Evolutionary conservation across 2,888 invertebrate species (phyloP).

Genomic region (Plusia festucae): DNA sequence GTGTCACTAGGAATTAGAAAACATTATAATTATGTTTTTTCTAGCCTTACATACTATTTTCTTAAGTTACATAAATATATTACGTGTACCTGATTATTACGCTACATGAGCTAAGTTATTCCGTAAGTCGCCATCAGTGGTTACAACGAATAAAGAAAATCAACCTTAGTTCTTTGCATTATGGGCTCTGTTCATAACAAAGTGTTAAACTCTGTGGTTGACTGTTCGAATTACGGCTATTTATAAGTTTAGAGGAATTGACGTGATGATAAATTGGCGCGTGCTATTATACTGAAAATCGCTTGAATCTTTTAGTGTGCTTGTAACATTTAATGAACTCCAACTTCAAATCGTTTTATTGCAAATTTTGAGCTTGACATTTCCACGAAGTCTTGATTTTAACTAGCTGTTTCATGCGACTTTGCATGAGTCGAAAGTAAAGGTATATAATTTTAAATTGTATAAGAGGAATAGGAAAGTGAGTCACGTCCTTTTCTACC

Average conservation of each 20-base stretch:
- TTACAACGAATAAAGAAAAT: background rate
- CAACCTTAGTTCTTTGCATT: background rate
- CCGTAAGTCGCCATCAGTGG: background rate
- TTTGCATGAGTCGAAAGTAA: background rate
- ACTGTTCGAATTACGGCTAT: background rate
- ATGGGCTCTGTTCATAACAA: background rate
- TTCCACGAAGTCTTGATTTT: conserved; percentile 1
- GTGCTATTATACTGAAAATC: conserved; percentile 8
- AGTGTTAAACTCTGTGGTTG: background rate
- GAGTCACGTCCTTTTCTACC: too few species aligned
- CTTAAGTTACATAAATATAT: background rate
- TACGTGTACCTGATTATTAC: too few species aligned
- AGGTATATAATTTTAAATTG: too few species aligned
- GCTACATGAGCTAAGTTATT: conserved; percentile 2
- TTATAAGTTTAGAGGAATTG: background rate
- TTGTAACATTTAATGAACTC: conserved; percentile 14
- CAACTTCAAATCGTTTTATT: conserved; percentile 22
- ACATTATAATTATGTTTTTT: too few species aligned
- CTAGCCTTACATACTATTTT: background rate
- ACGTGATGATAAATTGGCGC: conserved; percentile 21
- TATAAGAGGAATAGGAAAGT: too few species aligned
- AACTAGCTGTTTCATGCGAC: background rate
- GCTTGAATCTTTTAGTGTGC: conserved; percentile 12
- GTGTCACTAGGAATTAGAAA: too few species aligned
- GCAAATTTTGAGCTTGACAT: background rate